phyloP scores from a whole-genome alignment of 2,888 invertebrate species.

The Pyrgus malvae region DNA sequence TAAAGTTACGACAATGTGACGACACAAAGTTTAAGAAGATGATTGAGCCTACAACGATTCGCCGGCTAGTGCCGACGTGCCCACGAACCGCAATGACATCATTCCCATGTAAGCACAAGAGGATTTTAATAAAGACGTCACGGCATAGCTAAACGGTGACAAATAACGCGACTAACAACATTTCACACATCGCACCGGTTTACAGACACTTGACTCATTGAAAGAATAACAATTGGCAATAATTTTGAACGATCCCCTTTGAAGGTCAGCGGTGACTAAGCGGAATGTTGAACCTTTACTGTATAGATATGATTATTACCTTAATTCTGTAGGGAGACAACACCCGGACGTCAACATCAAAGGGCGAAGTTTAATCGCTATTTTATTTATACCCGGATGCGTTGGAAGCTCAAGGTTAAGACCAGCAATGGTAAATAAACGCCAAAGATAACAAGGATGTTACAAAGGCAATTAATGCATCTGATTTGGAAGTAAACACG shows the following conservation, averaged over 20 bases:
- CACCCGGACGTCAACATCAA: slow-evolving; percentile 24
- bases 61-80: slow-evolving; percentile 28
- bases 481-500: not conserved
- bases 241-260: slow-evolving; percentile 28
- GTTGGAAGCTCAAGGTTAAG: slow-evolving; percentile 9
- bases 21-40: slow-evolving; percentile 13
- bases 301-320: slow-evolving; percentile 3
- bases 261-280: slow-evolving; percentile 38
- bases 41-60: slow-evolving; percentile 6
- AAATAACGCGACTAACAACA: slow-evolving; percentile 36
- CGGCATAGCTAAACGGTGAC: slow-evolving; percentile 58
- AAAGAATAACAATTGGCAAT: slow-evolving; percentile 30
- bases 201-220: slow-evolving; percentile 36
- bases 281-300: slow-evolving; percentile 9
- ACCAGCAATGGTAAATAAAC: not conserved
- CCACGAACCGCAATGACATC: slow-evolving; percentile 59
- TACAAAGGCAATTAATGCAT: not conserved
- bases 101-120: slow-evolving; percentile 42
- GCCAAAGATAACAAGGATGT: not conserved
- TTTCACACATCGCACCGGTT: slow-evolving; percentile 30
- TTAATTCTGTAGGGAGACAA: not conserved
- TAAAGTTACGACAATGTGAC: slow-evolving; percentile 27
- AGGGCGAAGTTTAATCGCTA: slow-evolving; percentile 24
- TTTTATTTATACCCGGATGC: slow-evolving; percentile 16
- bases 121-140: slow-evolving; percentile 51